Evolutionary conservation across 2,888 invertebrate genomes (phyloP).

Genomic region (Tetragnatha montana): DNA sequence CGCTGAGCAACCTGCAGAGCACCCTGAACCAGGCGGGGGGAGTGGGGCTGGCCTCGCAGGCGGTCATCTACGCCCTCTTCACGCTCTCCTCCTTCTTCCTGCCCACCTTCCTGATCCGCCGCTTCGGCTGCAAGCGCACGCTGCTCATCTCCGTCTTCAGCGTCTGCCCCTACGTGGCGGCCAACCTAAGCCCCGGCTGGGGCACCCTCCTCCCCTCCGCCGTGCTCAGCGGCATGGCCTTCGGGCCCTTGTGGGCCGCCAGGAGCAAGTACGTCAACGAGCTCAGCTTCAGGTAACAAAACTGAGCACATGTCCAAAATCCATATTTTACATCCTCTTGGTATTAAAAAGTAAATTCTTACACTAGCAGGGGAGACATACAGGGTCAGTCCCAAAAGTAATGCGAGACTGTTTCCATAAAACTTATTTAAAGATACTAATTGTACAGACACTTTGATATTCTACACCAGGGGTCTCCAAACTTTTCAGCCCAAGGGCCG

Average conservation of each 20-base stretch:
- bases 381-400: no score
- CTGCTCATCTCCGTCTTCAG: conserved; percentile 67
- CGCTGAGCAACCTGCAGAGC: conserved; percentile 93
- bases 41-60: conserved; percentile 90
- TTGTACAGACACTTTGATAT: no score
- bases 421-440: no score
- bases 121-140: conserved; percentile 70
- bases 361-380: no score
- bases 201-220: conserved; percentile 66
- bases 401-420: no score
- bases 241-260: conserved; percentile 71
- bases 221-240: conserved; percentile 64
- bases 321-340: no score
- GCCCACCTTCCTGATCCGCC: conserved; percentile 79
- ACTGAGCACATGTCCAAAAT: no score
- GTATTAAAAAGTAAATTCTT: no score
- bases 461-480: no score
- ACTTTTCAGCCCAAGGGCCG: no score
- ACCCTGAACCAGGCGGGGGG: conserved; percentile 93
- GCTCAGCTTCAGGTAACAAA: conserved; percentile 50
- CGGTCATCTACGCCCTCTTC: conserved; percentile 87
- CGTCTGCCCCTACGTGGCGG: conserved; percentile 68
- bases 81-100: conserved; percentile 97
- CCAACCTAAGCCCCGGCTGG: conserved; percentile 68
- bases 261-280: conserved; percentile 71